phyloP scores from a whole-genome alignment of 1,140 invertebrate species.

The Lithobius niger region DNA sequence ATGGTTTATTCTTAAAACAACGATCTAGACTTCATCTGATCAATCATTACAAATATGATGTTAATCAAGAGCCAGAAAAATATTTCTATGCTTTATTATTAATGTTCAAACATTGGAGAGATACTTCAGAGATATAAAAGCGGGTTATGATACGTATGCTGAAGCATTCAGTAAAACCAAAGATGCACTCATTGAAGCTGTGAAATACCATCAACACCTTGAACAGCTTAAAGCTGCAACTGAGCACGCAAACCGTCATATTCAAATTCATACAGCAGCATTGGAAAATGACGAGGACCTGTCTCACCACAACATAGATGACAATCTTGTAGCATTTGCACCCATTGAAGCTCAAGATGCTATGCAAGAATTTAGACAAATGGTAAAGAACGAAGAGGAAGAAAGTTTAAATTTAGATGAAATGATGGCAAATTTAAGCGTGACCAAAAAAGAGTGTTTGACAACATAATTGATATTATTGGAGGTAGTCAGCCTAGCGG shows the following conservation, averaged over 20 bases:
- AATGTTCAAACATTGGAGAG: constrained; percentile 8
- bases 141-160: background rate
- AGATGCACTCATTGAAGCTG: background rate
- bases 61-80: constrained; percentile 3
- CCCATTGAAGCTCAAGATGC: background rate
- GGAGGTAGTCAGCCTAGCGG: background rate
- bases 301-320: background rate
- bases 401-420: background rate
- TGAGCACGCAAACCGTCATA: background rate
- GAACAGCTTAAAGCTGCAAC: background rate
- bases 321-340: background rate
- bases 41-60: background rate
- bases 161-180: background rate
- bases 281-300: constrained; percentile 1
- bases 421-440: background rate
- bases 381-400: background rate
- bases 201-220: background rate
- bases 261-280: no score
- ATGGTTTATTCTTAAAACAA: background rate
- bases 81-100: constrained; percentile 4
- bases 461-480: background rate
- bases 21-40: constrained; percentile 3
- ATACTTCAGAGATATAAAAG: background rate
- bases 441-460: constrained; percentile 2
- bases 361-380: background rate